These are phyloP conservation scores for Onychomys torridus DNA, from an alignment of 2,797 vertebrate species.

Conservation along the genomic window DNA sequence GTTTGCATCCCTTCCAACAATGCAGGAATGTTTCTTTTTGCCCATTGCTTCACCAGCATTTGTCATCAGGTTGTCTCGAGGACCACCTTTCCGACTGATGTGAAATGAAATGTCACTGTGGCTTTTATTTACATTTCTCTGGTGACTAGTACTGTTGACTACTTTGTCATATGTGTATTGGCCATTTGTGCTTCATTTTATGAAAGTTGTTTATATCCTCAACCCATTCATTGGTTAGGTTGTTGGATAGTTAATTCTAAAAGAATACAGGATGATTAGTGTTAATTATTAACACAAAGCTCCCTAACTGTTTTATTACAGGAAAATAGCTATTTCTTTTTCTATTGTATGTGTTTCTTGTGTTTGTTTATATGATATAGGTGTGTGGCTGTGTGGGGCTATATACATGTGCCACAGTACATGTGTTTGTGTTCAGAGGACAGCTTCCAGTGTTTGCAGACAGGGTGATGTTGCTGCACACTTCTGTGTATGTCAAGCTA, in stretches of 20 bases:
- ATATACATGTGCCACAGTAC: not conserved
- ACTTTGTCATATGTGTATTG: not conserved
- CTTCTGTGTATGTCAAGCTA: not conserved
- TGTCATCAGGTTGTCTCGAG: not conserved
- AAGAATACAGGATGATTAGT: not conserved
- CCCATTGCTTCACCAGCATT: not conserved
- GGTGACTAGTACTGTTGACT: not conserved
- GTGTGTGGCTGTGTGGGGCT: not conserved
- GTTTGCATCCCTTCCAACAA: not conserved
- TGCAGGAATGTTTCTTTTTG: not conserved
- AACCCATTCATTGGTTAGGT: not conserved
- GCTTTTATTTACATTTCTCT: not conserved
- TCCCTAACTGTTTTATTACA: not conserved
- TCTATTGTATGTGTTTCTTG: not conserved
- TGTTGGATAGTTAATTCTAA: not conserved
- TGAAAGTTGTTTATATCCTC: not conserved
- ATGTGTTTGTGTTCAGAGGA: not conserved
- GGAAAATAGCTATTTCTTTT: not conserved
- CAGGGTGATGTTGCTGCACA: not conserved
- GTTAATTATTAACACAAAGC: not conserved
- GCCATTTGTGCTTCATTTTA: not conserved
- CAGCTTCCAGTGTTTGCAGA: not conserved
- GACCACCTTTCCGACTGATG: not conserved
- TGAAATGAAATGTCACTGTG: not conserved
- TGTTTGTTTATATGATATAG: not conserved